phyloP scores from a whole-genome alignment of 1,140 invertebrate species.

The Tyrophagus putrescentiae region DNA sequence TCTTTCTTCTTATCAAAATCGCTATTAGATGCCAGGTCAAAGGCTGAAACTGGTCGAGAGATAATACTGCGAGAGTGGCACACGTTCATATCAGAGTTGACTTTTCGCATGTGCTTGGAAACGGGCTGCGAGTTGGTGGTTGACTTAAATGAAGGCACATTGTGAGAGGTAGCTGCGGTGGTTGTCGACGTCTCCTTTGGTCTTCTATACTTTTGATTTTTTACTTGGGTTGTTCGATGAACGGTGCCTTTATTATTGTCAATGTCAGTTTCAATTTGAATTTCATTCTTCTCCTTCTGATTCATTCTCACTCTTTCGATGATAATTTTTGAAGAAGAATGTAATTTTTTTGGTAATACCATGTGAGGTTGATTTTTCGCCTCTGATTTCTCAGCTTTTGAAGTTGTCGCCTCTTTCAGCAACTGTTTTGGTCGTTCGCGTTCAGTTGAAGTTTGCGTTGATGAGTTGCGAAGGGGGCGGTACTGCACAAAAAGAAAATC shows the following conservation, averaged over 20 bases:
- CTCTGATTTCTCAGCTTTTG: too few species aligned
- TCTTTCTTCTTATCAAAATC: background rate
- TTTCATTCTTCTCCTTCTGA: conserved; percentile 1
- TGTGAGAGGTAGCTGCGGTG: too few species aligned
- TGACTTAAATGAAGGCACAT: too few species aligned
- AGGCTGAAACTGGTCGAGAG: background rate
- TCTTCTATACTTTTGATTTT: conserved; percentile 1
- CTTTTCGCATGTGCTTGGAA: background rate
- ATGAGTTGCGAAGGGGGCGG: background rate
- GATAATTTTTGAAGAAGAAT: conserved; percentile 5
- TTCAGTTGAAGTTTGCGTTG: background rate
- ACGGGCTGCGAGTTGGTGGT: too few species aligned
- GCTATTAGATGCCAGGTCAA: background rate
- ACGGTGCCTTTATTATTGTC: conserved; percentile 1
- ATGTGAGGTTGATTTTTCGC: too few species aligned
- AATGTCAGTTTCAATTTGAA: background rate
- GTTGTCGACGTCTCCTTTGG: background rate
- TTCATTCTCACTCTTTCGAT: background rate
- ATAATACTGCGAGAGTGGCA: background rate
- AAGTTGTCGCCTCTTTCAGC: background rate
- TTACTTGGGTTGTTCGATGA: conserved; percentile 3
- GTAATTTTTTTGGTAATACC: background rate
- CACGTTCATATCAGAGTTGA: background rate
- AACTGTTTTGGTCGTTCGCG: background rate
- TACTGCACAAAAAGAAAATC: background rate